phyloP scores from a whole-genome alignment of 2,888 invertebrate genomes.

The Plemyria rubiginata region DNA sequence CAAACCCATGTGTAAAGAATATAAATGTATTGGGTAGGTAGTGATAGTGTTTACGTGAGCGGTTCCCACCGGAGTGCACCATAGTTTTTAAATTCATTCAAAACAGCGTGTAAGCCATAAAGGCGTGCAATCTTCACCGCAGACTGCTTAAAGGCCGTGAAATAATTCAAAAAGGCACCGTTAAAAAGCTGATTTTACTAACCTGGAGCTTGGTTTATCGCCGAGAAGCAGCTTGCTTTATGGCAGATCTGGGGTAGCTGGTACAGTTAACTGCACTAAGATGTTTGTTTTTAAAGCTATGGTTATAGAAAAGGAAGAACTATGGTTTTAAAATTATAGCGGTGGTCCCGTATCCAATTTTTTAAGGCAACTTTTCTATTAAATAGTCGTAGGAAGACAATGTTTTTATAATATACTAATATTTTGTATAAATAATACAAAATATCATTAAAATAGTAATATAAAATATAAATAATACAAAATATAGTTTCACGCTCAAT shows the following conservation, averaged over 20 bases:
- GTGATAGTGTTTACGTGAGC: background rate
- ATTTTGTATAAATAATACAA: too few relatives aligned
- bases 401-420: too few relatives aligned
- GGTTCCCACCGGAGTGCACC: background rate
- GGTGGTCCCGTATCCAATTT: too few relatives aligned
- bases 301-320: too few relatives aligned
- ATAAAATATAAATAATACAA: too few relatives aligned
- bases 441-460: too few relatives aligned
- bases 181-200: constrained; percentile 76
- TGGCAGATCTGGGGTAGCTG: constrained; percentile 40
- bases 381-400: too few relatives aligned
- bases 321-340: too few relatives aligned
- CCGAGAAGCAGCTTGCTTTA: constrained; percentile 66
- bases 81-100: constrained; percentile 36
- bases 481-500: too few relatives aligned
- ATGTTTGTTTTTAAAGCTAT: background rate
- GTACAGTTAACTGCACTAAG: constrained; percentile 39
- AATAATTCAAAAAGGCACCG: constrained; percentile 78
- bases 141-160: constrained; percentile 70
- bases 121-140: constrained; percentile 66
- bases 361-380: too few relatives aligned
- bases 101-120: constrained; percentile 57
- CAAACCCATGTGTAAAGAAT: too few relatives aligned
- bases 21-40: too few relatives aligned
- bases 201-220: constrained; percentile 45